Base-by-base conservation (phyloP, 1,140 invertebrate species). In the Acyrthosiphon pisum region DNA sequence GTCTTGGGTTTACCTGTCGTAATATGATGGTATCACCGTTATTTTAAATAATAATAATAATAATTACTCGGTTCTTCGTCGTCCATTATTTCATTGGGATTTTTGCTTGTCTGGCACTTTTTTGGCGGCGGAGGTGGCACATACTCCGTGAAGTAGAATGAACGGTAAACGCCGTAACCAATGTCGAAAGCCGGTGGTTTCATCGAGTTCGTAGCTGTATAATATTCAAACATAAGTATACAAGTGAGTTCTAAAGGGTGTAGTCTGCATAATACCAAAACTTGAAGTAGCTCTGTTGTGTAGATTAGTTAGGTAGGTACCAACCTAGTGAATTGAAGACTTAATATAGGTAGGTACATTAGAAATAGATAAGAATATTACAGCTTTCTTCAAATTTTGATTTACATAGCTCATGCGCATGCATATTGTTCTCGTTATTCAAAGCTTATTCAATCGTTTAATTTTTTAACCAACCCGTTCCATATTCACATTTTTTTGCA, bases 121-220 rank as follows among this genome's bases (percentile, higher is more conserved):
- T 93, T 81, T 2, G 11, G 6, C 18, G 89, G 23, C n/a, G 90
- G 48, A 7, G 90, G 93, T 8, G 93, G 93, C 30, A 93, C 60
- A 35, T 92, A 93, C 37, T 93, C 93, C 8, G 90, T 88, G 37
- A 93, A 93, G 68, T 93, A 93, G 14, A 93, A 93, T 14, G 93
- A 91, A 87, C 93, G 93, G 68, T 93, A 93, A 46, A 91, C 68
- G 18, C 93, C 93, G 30, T 92, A 93, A 30, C 90, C 76, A 30
- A 92, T 91, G 26, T 91, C 93, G 35, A 87, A 92, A 26, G 81
- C 86, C 22, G 91, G 90, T 76, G 93, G 89, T 68, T 93, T 91
- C 93, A 93, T 76, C 60, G 93, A 88, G 46, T 53, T 87, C 50
- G 90, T 93, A n/a, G 93, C 93, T 93, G 37, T 60, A 91, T 53